Evolutionary conservation across 2,888 invertebrate species (phyloP), one percentile per base, ranked within the genome.

Genomic region (Iselma pallidipennis): DNA sequence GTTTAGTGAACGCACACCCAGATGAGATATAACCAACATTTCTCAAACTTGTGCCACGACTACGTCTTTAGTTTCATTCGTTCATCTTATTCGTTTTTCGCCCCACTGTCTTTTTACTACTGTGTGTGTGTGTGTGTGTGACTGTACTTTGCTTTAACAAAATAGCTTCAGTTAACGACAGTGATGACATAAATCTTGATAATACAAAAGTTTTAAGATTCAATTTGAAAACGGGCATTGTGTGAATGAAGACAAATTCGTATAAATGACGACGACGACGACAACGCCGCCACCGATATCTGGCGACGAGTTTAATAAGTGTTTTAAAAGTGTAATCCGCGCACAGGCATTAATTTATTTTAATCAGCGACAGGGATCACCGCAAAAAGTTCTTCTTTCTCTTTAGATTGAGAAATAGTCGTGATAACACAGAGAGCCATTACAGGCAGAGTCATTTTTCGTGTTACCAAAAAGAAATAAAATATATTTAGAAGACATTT

Each of bases 121-220:
- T n/a, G n/a, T n/a, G n/a, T n/a, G n/a, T n/a, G n/a, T n/a, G n/a
- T n/a, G n/a, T n/a, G n/a, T n/a, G n/a, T n/a, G n/a, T n/a, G n/a
- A n/a, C n/a, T n/a, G n/a, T n/a, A n/a, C n/a, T n/a, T n/a, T n/a
- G n/a, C 66, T 52, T 58, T 59, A 64, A 67, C 67, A 66, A 69
- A 71, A 69, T 70, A 69, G 70, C 63, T 66, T 65, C 73, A 69
- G 73, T 74, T 72, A 74, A 71, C 71, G 68, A 63, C 72, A 73
- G 68, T 72, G 71, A 72, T 74, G 73, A 71, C 75, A 76, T 78
- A 78, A 78, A 76, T 77, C 76, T 76, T 76, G 76, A 78, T 77
- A 76, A 77, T 76, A 75, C 72, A 72, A 71, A 75, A 76, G 74
- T 76, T 76, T 74, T 72, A 74, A 71, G 74, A 76, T 77, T 77